phyloP scores from a whole-genome alignment of 1,140 invertebrate genomes.

The Zelostemma sp. region DNA sequence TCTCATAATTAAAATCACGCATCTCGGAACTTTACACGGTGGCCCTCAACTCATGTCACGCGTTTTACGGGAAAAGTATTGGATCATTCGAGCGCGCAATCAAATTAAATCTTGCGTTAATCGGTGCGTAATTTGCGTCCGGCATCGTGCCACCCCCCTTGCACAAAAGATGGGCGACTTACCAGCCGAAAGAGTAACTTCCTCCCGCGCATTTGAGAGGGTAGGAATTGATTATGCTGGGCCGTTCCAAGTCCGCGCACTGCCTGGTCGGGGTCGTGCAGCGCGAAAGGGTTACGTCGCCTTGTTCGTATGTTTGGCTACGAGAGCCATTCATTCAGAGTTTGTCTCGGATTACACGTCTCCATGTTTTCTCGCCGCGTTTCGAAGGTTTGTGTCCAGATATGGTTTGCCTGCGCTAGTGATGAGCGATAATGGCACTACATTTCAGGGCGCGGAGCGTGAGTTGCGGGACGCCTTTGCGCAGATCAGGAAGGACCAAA shows the following conservation, averaged over 20 bases:
- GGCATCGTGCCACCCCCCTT: background rate
- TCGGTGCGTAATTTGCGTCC: background rate
- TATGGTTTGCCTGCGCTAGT: conserved; percentile 28
- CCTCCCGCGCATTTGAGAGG: conserved; percentile 47
- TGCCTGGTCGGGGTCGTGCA: conserved; percentile 19
- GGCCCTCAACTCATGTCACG: background rate
- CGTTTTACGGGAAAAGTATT: background rate
- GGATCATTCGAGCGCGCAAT: background rate
- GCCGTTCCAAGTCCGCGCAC: conserved; percentile 8
- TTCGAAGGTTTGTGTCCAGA: conserved; percentile 47
- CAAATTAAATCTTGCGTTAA: background rate
- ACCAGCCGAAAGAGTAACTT: conserved; percentile 44
- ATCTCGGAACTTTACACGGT: background rate
- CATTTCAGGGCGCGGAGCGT: background rate
- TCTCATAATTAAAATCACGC: no score
- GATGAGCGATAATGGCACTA: background rate
- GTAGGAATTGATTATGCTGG: conserved; percentile 26
- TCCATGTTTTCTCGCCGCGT: conserved; percentile 40
- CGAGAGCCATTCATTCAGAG: conserved; percentile 55
- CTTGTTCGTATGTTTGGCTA: conserved; percentile 53
- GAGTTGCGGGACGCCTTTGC: background rate
- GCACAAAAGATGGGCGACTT: conserved; percentile 53
- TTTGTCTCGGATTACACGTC: conserved; percentile 45
- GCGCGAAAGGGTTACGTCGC: conserved; percentile 12
- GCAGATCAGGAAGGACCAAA: background rate